Base-by-base conservation (phyloP, 2,888 invertebrate species). In the Quadriops clusia region DNA sequence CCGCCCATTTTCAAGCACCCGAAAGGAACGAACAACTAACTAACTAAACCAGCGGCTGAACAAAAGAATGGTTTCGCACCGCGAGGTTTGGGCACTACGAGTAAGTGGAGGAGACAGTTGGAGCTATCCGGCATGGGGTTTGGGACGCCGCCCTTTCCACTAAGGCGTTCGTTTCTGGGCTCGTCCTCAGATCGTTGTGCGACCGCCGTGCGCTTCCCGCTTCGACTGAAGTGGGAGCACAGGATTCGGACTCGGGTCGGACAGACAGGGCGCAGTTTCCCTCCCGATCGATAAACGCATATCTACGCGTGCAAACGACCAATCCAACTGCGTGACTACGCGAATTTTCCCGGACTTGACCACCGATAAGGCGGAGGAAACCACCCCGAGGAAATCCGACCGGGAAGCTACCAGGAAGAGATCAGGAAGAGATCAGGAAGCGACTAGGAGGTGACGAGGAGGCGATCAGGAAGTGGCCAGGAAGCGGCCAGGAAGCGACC, bases 1-100 rank as follows among this genome's bases (percentile, higher is more conserved):
- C 83, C 82, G 69, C 84, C 84, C 84, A 84, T 82, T 65, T 69
- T 65, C 23, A 30, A 30, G 14, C 14, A 14, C 26, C 27, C 28
- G 22, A 17, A 10, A 36, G n/a, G 12, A 21, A 23, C 10, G 14
- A 30, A 16, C 23, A 23, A 23, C 10, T 17, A 37, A 38, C 29
- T 33, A 43, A 36, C 28, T 30, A 37, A 33, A 32, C 25, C 40
- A 29, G 38, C 46, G 46, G 29, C 53, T 53, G 51, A 50, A 53
- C 45, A 43, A 47, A 47, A 48, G 47, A 46, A 46, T 51, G 53
- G 50, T 52, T 46, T 45, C 50, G 13, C 14, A 24, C 13, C 5
- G 8, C 9, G 22, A 22, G 30, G 12, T 28, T 22, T 46, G 30
- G 40, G 47, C 54, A 56, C 57, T 54, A 57, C 43, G 50, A 52